These are phyloP conservation scores for Leucania comma DNA, from an alignment of 2,888 invertebrate genomes.

Conservation along the genomic window DNA sequence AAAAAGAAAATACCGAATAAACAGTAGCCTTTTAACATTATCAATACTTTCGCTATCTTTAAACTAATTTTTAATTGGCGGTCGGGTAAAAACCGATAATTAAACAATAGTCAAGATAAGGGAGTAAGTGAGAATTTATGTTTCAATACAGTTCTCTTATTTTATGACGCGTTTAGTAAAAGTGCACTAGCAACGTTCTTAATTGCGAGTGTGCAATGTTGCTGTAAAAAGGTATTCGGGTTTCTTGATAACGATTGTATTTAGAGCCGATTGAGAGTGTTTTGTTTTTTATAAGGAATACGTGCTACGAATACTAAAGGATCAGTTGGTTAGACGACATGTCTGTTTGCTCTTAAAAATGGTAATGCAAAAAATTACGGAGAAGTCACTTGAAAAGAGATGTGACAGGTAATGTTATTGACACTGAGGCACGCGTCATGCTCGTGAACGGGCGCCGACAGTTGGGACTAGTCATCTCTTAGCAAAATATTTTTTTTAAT, in stretches of 20 bases:
- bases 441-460: too few species aligned
- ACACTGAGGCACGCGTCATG: too few species aligned
- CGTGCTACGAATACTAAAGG: background rate
- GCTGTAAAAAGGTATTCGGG: slow-evolving; percentile 42
- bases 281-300: slow-evolving; percentile 6
- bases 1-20: slow-evolving; percentile 61
- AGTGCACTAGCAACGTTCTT: slow-evolving; percentile 34
- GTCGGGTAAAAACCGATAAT: slow-evolving; percentile 75
- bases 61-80: slow-evolving; percentile 85
- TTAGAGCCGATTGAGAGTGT: background rate
- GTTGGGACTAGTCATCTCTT: too few species aligned
- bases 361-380: too few species aligned
- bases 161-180: slow-evolving; percentile 46
- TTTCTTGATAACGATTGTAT: slow-evolving; percentile 31
- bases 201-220: slow-evolving; percentile 43
- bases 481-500: too few species aligned
- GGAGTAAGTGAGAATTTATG: slow-evolving; percentile 86
- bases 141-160: slow-evolving; percentile 68
- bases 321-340: too few species aligned
- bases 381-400: too few species aligned
- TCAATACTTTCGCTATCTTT: slow-evolving; percentile 68
- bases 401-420: too few species aligned
- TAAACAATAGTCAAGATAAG: slow-evolving; percentile 81
- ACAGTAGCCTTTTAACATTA: slow-evolving; percentile 66
- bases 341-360: too few species aligned